phyloP scores from a whole-genome alignment of 2,113 vertebrate genomes.

The Spermophilus dauricus region DNA sequence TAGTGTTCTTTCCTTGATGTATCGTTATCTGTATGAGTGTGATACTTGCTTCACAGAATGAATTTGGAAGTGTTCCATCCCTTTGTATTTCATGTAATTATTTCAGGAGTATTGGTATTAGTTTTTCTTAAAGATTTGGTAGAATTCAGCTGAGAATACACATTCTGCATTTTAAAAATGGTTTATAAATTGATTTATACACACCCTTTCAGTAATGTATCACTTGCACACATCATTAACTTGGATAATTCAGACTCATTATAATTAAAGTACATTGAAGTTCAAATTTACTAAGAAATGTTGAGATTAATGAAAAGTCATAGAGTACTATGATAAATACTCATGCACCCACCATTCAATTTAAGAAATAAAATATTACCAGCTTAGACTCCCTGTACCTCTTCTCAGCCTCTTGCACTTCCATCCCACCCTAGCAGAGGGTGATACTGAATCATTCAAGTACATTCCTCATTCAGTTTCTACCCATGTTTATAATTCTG shows the following conservation, averaged over 20 bases:
- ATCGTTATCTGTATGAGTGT: too few relatives aligned
- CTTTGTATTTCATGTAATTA: too few relatives aligned
- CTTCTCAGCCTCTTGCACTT: background rate
- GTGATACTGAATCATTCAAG: background rate
- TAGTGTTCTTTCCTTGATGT: too few relatives aligned
- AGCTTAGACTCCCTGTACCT: background rate
- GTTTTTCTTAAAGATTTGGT: too few relatives aligned
- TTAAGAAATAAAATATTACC: constrained; percentile 10
- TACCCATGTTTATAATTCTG: background rate
- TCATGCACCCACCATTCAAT: background rate
- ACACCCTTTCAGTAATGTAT: constrained; percentile 24
- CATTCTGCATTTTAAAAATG: constrained; percentile 53
- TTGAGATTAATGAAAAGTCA: constrained; percentile 44
- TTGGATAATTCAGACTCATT: constrained; percentile 64
- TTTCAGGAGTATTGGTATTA: too few relatives aligned
- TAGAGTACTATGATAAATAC: background rate
- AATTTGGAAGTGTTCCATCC: too few relatives aligned
- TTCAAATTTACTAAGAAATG: constrained; percentile 59
- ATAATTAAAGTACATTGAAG: constrained; percentile 52
- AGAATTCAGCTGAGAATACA: too few relatives aligned
- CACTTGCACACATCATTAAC: constrained; percentile 50
- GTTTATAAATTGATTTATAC: constrained; percentile 50
- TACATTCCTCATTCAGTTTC: background rate
- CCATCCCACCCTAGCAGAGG: background rate
- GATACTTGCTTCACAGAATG: too few relatives aligned